phyloP scores from a whole-genome alignment of 2,113 vertebrate species.

The Clupea harengus region DNA sequence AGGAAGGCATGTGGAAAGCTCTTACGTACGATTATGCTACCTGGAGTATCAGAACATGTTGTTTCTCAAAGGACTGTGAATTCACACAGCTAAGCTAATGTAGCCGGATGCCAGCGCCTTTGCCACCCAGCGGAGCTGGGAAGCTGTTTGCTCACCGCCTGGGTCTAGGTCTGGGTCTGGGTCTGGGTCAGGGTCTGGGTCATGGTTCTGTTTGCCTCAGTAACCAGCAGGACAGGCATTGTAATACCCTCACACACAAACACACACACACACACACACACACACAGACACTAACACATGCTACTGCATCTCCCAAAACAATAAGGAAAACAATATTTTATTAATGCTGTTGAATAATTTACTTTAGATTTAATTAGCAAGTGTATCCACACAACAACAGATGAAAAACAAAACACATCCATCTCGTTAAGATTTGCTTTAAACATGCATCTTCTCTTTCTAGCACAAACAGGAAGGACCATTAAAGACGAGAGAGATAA shows the following conservation, averaged over 20 bases:
- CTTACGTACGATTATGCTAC: too few species aligned
- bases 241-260: too few species aligned
- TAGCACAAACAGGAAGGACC: not conserved
- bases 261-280: not conserved
- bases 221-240: not conserved
- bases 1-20: too few species aligned
- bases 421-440: not conserved
- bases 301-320: conserved; percentile 11
- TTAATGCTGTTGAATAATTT: conserved; percentile 37
- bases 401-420: conserved; percentile 21
- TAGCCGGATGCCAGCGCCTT: too few species aligned
- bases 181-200: not conserved
- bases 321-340: conserved; percentile 32
- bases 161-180: too few species aligned
- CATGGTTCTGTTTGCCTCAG: not conserved
- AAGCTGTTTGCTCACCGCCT: too few species aligned
- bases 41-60: too few species aligned
- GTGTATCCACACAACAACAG: conserved; percentile 25
- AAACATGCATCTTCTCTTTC: not conserved
- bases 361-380: conserved; percentile 17
- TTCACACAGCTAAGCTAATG: too few species aligned
- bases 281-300: not conserved
- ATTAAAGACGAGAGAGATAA: not conserved
- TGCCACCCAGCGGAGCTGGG: too few species aligned
- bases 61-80: too few species aligned